Evolutionary conservation across 1,140 invertebrate genomes (phyloP).

Genomic region (Anagrus nilaparvatae): DNA sequence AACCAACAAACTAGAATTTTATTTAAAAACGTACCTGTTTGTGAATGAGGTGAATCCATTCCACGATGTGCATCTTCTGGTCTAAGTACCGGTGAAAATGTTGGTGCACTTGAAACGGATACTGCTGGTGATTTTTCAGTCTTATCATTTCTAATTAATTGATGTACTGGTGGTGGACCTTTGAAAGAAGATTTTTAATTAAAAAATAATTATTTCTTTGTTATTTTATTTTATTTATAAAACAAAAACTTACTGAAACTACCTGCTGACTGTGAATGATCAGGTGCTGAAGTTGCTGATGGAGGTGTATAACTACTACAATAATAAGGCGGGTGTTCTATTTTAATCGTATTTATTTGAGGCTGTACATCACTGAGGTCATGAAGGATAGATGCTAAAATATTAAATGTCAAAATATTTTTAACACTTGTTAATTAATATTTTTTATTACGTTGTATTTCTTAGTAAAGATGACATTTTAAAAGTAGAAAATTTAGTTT

Average conservation of each 20-base stretch:
- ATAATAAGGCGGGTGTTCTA: slow-evolving; percentile 83
- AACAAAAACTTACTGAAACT: slow-evolving; percentile 39
- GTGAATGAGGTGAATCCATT: slow-evolving; percentile 42
- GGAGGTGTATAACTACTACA: slow-evolving; percentile 83
- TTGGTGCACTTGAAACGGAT: slow-evolving; percentile 40
- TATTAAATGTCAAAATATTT: too few relatives aligned
- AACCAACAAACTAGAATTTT: too few relatives aligned
- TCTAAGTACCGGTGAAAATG: slow-evolving; percentile 39
- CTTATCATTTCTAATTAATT: slow-evolving; percentile 43
- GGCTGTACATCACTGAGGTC: slow-evolving; percentile 71
- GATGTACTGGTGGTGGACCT: slow-evolving; percentile 42
- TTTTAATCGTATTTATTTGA: slow-evolving; percentile 76
- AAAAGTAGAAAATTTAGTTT: too few relatives aligned
- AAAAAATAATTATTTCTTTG: too few relatives aligned
- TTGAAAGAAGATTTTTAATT: too few relatives aligned
- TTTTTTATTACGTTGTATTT: too few relatives aligned
- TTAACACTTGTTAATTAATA: too few relatives aligned
- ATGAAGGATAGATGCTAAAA: slow-evolving; percentile 87
- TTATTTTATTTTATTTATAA: too few relatives aligned
- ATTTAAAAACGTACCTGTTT: slow-evolving; percentile 36
- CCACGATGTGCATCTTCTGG: slow-evolving; percentile 38
- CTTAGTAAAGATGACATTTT: too few relatives aligned
- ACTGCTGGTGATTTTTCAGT: slow-evolving; percentile 42
- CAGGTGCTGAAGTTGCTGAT: slow-evolving; percentile 43
- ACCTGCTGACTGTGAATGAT: slow-evolving; percentile 38